phyloP scores from a whole-genome alignment of 2,113 vertebrate genomes.

The Acanthochromis polyacanthus region DNA sequence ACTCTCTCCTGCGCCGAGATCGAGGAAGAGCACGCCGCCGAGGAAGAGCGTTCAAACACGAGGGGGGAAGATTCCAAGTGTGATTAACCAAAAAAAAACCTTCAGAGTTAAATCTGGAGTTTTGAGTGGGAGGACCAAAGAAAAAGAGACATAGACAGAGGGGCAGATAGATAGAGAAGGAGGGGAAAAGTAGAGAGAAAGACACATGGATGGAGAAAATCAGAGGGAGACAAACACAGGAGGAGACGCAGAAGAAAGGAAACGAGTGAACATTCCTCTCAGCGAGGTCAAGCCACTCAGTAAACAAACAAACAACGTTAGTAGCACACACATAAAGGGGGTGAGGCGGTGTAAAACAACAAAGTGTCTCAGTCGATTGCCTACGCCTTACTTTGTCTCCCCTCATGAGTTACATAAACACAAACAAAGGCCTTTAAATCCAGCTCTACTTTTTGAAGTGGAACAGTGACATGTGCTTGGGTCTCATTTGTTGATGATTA shows the following conservation, averaged over 20 bases:
- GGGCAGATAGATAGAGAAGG: slow-evolving; percentile 50
- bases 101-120: slow-evolving; percentile 77
- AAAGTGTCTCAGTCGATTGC: slow-evolving; percentile 79
- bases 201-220: slow-evolving; percentile 58
- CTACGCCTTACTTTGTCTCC: slow-evolving; percentile 82
- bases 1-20: slow-evolving; percentile 57
- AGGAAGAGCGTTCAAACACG: slow-evolving; percentile 69
- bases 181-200: slow-evolving; percentile 28
- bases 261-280: slow-evolving; percentile 73
- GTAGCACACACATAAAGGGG: slow-evolving; percentile 69
- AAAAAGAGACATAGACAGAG: slow-evolving; percentile 64
- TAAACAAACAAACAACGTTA: slow-evolving; percentile 79
- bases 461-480: slow-evolving; percentile 77
- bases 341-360: slow-evolving; percentile 76
- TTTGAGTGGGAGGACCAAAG: slow-evolving; percentile 80
- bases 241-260: slow-evolving; percentile 61
- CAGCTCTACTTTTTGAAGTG: slow-evolving; percentile 74
- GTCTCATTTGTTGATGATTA: slow-evolving; percentile 79
- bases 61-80: slow-evolving; percentile 66
- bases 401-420: slow-evolving; percentile 80
- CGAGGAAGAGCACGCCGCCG: slow-evolving; percentile 54
- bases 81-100: slow-evolving; percentile 76
- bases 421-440: slow-evolving; percentile 81
- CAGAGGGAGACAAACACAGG: slow-evolving; percentile 54
- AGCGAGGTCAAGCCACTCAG: slow-evolving; percentile 82